A percentile compares a stretch with the other conserved stretches of the same genome.
Conservation (phyloP, 2,888 invertebrate species). For the Drosophila ustulata region DNA sequence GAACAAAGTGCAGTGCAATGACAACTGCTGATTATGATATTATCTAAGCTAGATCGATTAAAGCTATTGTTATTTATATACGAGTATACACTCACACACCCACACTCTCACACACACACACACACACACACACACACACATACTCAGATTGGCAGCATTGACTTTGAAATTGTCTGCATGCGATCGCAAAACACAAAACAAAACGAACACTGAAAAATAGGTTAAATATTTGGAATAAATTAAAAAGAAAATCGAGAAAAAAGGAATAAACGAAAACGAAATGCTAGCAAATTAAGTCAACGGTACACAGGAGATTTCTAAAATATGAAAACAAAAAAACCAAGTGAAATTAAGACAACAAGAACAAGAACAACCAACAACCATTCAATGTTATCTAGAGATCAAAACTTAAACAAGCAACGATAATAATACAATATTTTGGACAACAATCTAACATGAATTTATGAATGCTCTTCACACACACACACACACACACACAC, state of each 20-base stretch:
- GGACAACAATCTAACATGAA: slow-evolving; percentile 38
- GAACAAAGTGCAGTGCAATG: slow-evolving; percentile 49
- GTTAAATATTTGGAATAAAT: slow-evolving; percentile 49
- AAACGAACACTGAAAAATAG: slow-evolving; percentile 22
- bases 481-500: not conserved
- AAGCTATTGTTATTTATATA: slow-evolving; percentile 58
- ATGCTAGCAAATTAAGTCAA: slow-evolving; percentile 42
- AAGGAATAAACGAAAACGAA: slow-evolving; percentile 14
- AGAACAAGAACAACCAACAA: slow-evolving; percentile 5
- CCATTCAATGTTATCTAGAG: slow-evolving; percentile 43
- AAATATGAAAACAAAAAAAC: slow-evolving; percentile 18
- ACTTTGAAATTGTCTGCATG: slow-evolving; percentile 2
- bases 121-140: slow-evolving; percentile 10
- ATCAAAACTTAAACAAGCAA: slow-evolving; percentile 37
- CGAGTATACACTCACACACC: slow-evolving; percentile 12
- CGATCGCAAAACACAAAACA: not conserved
- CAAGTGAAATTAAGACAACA: slow-evolving; percentile 4
- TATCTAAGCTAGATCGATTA: slow-evolving; percentile 54
- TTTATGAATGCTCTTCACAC: slow-evolving; percentile 42
- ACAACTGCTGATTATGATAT: slow-evolving; percentile 61
- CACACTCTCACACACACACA: slow-evolving; percentile 7
- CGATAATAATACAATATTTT: slow-evolving; percentile 34
- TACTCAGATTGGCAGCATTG: not conserved
- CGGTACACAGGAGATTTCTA: slow-evolving; percentile 57
- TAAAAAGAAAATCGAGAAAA: slow-evolving; percentile 8